Evolutionary conservation across 1,140 invertebrate species (phyloP), one percentile per base, ranked within the genome.

Genomic region (Mycetomoellerius zeteki): DNA sequence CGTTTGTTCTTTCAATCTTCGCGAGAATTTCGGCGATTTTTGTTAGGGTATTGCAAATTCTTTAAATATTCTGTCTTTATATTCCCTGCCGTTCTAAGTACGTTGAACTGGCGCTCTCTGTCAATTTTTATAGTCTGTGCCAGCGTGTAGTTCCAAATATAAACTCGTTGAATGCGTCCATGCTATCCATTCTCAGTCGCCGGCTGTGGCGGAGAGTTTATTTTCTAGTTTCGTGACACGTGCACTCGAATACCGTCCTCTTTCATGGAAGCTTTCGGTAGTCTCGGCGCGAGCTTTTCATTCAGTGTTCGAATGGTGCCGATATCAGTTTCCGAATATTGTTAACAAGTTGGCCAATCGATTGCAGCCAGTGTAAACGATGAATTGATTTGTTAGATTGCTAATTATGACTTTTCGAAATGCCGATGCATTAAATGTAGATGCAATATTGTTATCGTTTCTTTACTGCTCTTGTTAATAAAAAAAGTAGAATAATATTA

Each of bases 101-200:
- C 92, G 86, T 93, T 91, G 93, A 92, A 93, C 90, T 73, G 62
- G 89, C 78, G 58, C 69, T 91, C 88, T 82, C 64, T 65, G 72
- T 87, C 89, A 89, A 91, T 93, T 93, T 93, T 93, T 92, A 90
- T 91, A 88, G 65, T 78, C 88, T 77, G 80, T 88, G 81, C 84
- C 84, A 85, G 80, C 88, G 85, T 87, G 64, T 76, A 85, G 90
- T 93, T 94, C 94, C 94, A 94, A 94, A 94, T 94, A 94, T 94
- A 94, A 94, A 93, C 92, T 92, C 90, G 90, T 89, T 91, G 78
- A 88, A 88, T 86, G 85, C 89, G 85, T 86, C 88, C 89, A 88
- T 89, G 88, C 89, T 85, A 90, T 90, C 90, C 93, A 90, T 91
- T 91, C 87, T 86, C 89, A 85, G 75, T 86, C 86, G 91, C 58